Evolutionary conservation across 2,113 vertebrate genomes (phyloP).

Genomic region (Dromaius novaehollandiae): DNA sequence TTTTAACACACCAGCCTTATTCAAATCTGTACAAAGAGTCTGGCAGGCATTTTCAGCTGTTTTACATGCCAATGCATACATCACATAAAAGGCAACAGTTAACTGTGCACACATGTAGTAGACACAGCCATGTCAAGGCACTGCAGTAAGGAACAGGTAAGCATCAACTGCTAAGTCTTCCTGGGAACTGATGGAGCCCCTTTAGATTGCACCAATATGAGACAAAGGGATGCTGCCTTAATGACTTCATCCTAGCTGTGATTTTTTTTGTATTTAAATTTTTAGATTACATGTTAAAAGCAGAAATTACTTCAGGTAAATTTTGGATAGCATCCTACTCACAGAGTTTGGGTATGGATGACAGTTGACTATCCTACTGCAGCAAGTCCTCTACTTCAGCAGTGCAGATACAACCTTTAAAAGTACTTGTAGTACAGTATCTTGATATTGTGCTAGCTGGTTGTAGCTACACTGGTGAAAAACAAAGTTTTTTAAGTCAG

Average conservation of each 20-base stretch:
- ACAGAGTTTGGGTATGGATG: background rate
- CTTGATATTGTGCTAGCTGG: accelerated
- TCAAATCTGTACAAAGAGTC: background rate
- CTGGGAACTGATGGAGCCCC: background rate
- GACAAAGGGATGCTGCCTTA: background rate
- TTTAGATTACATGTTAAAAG: background rate
- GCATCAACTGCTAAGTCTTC: background rate
- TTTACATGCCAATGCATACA: background rate
- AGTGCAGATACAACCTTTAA: background rate
- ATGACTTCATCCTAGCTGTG: background rate
- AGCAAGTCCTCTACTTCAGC: background rate
- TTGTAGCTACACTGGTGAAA: background rate
- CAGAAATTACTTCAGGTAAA: background rate
- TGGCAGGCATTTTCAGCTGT: background rate
- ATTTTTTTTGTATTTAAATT: background rate
- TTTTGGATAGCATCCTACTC: background rate
- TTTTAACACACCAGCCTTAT: background rate
- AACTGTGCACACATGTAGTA: accelerated
- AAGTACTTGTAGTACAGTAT: background rate
- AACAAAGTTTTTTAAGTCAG: background rate
- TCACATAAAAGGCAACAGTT: background rate
- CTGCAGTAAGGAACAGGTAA: background rate
- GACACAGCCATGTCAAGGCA: background rate
- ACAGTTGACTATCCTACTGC: background rate
- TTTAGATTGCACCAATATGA: background rate